phyloP scores from a whole-genome alignment of 2,797 vertebrate species.

The Anabas testudineus region DNA sequence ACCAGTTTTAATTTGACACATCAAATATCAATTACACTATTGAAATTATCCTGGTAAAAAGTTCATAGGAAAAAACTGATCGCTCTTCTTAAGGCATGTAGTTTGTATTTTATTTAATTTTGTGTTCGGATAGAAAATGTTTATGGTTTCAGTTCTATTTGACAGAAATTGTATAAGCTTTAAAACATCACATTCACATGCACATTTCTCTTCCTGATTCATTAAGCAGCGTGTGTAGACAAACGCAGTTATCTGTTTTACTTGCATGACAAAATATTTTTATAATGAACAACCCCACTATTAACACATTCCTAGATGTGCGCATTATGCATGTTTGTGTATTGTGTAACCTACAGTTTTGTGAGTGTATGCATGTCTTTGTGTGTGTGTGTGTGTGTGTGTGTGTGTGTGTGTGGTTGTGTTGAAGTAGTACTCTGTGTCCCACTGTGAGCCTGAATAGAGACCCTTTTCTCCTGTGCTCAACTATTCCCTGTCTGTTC shows the following conservation, averaged over 20 bases:
- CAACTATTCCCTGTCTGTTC: conserved; percentile 36
- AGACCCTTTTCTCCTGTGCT: conserved; percentile 49
- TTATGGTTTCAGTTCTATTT: not conserved
- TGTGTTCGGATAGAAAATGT: not conserved
- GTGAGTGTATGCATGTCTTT: conserved; percentile 24
- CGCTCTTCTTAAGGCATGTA: too few species aligned
- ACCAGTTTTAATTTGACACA: too few species aligned
- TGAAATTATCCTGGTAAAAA: not conserved
- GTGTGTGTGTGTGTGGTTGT: conserved; percentile 31
- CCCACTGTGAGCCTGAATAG: conserved; percentile 63
- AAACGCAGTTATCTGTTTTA: conserved; percentile 5
- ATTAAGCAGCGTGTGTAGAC: not conserved
- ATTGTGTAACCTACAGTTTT: conserved; percentile 6
- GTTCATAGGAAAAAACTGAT: too few species aligned
- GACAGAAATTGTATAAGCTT: not conserved
- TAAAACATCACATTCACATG: not conserved
- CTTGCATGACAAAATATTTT: not conserved
- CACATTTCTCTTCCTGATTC: not conserved
- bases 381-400: conserved; percentile 38
- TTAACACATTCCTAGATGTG: conserved; percentile 11
- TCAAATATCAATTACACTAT: not conserved
- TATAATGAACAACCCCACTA: conserved; percentile 6
- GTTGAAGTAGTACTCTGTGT: conserved; percentile 50
- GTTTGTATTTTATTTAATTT: not conserved
- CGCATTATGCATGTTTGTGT: conserved; percentile 17